Evolutionary conservation across 2,888 invertebrate species (phyloP).

Genomic region (Gymnoscelis rufifasciata): DNA sequence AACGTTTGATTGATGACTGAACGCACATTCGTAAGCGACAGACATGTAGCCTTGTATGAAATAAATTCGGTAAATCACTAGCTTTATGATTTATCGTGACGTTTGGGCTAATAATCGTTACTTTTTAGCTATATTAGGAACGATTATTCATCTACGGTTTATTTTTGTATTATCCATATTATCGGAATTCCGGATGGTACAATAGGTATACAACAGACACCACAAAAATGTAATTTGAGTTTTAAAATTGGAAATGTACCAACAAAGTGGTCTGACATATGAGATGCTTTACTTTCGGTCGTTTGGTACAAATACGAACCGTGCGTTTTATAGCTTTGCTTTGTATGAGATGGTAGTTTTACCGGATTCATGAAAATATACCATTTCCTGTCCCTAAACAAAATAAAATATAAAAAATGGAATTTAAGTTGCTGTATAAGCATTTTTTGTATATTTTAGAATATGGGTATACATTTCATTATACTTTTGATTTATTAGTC

Average conservation of each 20-base stretch:
- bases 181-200: too few relatives aligned
- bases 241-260: constrained; percentile 39
- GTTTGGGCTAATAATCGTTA: too few relatives aligned
- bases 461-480: too few relatives aligned
- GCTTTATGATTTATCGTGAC: constrained; percentile 10
- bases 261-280: constrained; percentile 36
- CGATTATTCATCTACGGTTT: too few relatives aligned
- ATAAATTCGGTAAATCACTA: constrained; percentile 2
- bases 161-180: too few relatives aligned
- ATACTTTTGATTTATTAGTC: too few relatives aligned
- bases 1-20: constrained; percentile 69
- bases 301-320: constrained; percentile 26
- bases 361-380: constrained; percentile 13
- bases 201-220: too few relatives aligned
- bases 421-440: too few relatives aligned
- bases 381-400: background rate
- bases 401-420: too few relatives aligned
- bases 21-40: constrained; percentile 26
- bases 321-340: constrained; percentile 25
- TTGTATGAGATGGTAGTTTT: constrained; percentile 17
- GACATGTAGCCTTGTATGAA: background rate
- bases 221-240: background rate
- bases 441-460: too few relatives aligned
- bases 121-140: too few relatives aligned
- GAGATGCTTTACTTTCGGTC: constrained; percentile 36